A percentile compares a stretch with the other conserved stretches of the same genome.
Evolutionary conservation across 2,888 invertebrate genomes (phyloP).

Genomic region (Cataglyphis altisquamis): DNA sequence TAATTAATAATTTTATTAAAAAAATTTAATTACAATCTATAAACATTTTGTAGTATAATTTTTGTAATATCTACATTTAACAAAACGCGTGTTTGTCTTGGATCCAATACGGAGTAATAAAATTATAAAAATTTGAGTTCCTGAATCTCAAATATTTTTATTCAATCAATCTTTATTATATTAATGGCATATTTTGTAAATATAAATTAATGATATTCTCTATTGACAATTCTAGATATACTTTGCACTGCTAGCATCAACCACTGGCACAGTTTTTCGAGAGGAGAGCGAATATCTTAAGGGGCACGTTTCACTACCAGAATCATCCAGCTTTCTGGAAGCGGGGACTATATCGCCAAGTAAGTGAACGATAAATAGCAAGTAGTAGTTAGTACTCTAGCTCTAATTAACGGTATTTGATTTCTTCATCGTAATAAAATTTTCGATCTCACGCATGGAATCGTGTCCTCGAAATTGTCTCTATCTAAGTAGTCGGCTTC

Average conservation of each 20-base stretch:
- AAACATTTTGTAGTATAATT: not conserved
- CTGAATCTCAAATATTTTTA: not conserved
- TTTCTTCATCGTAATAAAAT: not conserved
- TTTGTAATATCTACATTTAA: no score
- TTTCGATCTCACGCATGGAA: not conserved
- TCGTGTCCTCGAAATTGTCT: not conserved
- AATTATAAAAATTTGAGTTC: not conserved
- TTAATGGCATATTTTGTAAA: not conserved
- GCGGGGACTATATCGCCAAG: slow-evolving; percentile 86
- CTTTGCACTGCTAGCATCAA: slow-evolving; percentile 89
- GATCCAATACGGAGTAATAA: not conserved
- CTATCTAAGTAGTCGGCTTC: slow-evolving; percentile 33
- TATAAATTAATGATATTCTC: slow-evolving; percentile 9
- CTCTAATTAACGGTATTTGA: not conserved
- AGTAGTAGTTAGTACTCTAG: slow-evolving; percentile 9
- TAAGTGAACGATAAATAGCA: slow-evolving; percentile 75
- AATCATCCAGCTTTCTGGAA: slow-evolving; percentile 85
- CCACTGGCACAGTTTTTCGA: slow-evolving; percentile 89
- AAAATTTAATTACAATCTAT: not conserved
- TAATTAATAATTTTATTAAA: slow-evolving; percentile 1
- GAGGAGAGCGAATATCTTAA: slow-evolving; percentile 90
- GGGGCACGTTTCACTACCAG: slow-evolving; percentile 86
- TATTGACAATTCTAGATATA: slow-evolving; percentile 88
- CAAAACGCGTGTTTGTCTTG: no score
- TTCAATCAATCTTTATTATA: not conserved